Conservation (phyloP, 2,113 vertebrate genomes). For the Lutjanus erythropterus region DNA sequence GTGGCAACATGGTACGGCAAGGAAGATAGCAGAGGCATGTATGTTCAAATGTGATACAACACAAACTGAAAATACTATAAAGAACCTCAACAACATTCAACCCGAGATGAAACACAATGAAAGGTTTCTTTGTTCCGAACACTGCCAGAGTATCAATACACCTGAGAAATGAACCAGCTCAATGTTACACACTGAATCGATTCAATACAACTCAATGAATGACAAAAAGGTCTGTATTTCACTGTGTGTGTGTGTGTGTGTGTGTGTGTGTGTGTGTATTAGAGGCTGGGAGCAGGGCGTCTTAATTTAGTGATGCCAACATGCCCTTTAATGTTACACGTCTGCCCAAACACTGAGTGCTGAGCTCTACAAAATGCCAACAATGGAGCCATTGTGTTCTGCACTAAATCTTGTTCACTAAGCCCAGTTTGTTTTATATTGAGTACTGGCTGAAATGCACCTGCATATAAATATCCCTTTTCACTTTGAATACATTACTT, state of each 20-base stretch:
- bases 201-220: constrained; percentile 22
- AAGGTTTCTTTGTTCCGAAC: constrained; percentile 11
- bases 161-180: constrained; percentile 39
- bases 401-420: constrained; percentile 17
- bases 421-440: constrained; percentile 6
- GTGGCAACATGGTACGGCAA: constrained; percentile 42
- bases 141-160: constrained; percentile 35
- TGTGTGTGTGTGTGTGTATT: constrained; percentile 9
- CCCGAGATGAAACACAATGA: constrained; percentile 28
- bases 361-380: constrained; percentile 46
- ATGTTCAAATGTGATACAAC: constrained; percentile 20
- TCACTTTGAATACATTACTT: constrained; percentile 3
- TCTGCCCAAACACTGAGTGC: constrained; percentile 23
- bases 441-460: constrained; percentile 12
- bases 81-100: constrained; percentile 10
- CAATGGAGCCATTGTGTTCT: constrained; percentile 40
- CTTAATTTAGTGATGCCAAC: constrained; percentile 56
- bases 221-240: constrained; percentile 8
- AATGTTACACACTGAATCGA: constrained; percentile 3
- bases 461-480: constrained; percentile 19
- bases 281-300: constrained; percentile 22
- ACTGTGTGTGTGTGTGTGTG: constrained; percentile 26
- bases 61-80: constrained; percentile 15
- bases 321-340: constrained; percentile 43
- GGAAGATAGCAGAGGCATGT: constrained; percentile 21